These are phyloP conservation scores for Vidua macroura DNA, from an alignment of 2,113 vertebrate species.

Conservation along the genomic window DNA sequence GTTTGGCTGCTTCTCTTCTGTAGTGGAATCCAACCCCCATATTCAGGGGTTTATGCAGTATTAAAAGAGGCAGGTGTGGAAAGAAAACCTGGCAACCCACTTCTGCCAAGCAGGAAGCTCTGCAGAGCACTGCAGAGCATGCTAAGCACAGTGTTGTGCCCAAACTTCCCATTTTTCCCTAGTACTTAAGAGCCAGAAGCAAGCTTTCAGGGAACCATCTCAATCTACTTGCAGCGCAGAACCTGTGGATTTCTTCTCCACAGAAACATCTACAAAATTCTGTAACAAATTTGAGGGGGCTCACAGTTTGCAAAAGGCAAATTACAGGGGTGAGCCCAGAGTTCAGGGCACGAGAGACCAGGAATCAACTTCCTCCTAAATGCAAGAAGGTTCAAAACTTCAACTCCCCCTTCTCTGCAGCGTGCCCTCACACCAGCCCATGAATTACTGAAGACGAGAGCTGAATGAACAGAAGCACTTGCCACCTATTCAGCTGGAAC, in stretches of 20 bases:
- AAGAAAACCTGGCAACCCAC: background rate
- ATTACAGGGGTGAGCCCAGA: background rate
- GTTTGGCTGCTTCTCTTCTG: background rate
- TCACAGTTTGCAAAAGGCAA: background rate
- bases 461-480: background rate
- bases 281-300: background rate
- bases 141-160: background rate
- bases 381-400: background rate
- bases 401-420: background rate
- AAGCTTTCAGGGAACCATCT: background rate
- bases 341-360: fast-evolving
- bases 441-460: background rate
- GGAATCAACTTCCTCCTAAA: background rate
- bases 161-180: background rate
- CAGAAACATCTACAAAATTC: background rate
- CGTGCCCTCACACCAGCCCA: background rate
- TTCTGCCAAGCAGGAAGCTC: background rate
- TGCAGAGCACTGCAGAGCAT: background rate
- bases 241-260: background rate
- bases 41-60: background rate
- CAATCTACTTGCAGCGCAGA: background rate
- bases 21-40: background rate
- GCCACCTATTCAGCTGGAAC: background rate
- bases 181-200: background rate
- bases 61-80: background rate